phyloP scores from a whole-genome alignment of 1,140 invertebrate genomes.

The Triops longicaudatus region DNA sequence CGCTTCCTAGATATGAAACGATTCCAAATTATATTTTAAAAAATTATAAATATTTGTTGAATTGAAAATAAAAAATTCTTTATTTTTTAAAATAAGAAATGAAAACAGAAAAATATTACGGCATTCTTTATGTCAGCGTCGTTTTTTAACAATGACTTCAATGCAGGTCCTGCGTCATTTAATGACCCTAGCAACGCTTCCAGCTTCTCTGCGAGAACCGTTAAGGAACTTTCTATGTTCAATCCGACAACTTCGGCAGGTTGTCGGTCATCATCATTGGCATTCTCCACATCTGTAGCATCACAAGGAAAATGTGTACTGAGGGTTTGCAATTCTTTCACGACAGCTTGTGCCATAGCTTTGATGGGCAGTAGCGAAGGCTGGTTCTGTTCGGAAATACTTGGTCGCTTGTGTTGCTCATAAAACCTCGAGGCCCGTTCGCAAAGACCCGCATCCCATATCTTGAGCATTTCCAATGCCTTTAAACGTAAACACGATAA shows the following conservation, averaged over 20 bases:
- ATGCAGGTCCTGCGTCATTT: not conserved
- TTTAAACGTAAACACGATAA: not conserved
- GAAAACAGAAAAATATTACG: not conserved
- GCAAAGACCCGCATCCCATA: constrained; percentile 73
- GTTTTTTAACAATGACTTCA: not conserved
- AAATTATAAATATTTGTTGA: no score
- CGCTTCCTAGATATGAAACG: not conserved
- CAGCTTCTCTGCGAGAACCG: constrained; percentile 21
- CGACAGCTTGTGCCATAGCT: constrained; percentile 24
- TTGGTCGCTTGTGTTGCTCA: constrained; percentile 53
- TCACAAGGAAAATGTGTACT: not conserved
- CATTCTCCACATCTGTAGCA: constrained; percentile 45
- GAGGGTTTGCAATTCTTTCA: not conserved
- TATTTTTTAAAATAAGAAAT: not conserved
- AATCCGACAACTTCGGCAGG: constrained; percentile 79
- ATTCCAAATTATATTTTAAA: no score
- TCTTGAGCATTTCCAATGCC: constrained; percentile 48
- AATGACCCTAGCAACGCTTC: not conserved
- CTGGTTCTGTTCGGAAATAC: not conserved
- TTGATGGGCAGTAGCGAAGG: constrained; percentile 21
- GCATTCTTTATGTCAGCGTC: not conserved
- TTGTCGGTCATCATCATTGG: constrained; percentile 59
- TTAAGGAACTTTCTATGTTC: constrained; percentile 67
- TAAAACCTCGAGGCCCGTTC: constrained; percentile 74
- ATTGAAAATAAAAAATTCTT: no score